A percentile compares a stretch with the other conserved stretches of the same genome.
These are phyloP conservation scores for Corythornis vintsioides DNA, from an alignment of 2,113 vertebrate genomes.

Conservation along the genomic window DNA sequence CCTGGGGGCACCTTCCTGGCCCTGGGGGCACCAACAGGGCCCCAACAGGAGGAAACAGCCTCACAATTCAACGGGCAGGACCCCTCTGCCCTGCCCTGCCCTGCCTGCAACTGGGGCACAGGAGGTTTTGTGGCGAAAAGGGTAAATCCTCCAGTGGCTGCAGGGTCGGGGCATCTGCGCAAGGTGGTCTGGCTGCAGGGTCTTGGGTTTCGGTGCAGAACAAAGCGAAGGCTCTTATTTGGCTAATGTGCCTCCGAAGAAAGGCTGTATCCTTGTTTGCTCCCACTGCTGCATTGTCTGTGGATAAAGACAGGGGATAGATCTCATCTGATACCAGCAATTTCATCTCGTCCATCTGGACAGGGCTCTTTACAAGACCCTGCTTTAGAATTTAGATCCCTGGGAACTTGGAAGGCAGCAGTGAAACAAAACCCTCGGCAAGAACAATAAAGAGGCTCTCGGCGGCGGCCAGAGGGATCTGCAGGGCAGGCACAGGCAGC, in stretches of 20 bases:
- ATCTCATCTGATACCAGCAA: slow-evolving; percentile 43
- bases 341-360: slow-evolving; percentile 61
- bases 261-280: slow-evolving; percentile 63
- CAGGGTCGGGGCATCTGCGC: neutral
- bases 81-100: neutral
- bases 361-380: slow-evolving; percentile 40
- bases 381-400: slow-evolving; percentile 65
- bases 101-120: neutral
- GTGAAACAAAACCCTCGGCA: slow-evolving; percentile 31
- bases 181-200: slow-evolving; percentile 21
- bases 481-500: neutral
- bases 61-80: neutral
- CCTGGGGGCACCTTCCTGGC: neutral
- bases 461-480: neutral
- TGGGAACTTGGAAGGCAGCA: slow-evolving; percentile 68
- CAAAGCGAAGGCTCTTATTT: slow-evolving; percentile 39
- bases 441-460: slow-evolving; percentile 45
- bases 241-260: slow-evolving; percentile 27
- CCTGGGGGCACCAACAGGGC: neutral
- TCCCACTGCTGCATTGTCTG: slow-evolving; percentile 58
- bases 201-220: neutral
- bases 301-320: slow-evolving; percentile 38
- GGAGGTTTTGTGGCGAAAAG: neutral
- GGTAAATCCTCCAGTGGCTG: neutral
- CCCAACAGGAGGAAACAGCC: neutral